A percentile compares a stretch with the other conserved stretches of the same genome.
Evolutionary conservation across 2,888 invertebrate genomes (phyloP).

Genomic region (Leucania comma): DNA sequence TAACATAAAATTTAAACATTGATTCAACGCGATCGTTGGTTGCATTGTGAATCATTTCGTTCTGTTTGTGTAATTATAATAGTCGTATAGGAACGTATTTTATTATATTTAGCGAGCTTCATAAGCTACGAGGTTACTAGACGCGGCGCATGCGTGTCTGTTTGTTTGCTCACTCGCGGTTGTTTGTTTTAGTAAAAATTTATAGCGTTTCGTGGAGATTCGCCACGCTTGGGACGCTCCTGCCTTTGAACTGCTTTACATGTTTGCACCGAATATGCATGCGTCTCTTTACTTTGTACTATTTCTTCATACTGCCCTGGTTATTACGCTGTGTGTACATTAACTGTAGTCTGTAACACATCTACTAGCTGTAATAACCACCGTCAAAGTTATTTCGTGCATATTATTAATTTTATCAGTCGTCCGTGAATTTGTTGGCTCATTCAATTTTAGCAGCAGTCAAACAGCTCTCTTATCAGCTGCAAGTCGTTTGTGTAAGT

Average conservation of each 20-base stretch:
- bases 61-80: conserved; percentile 57
- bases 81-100: conserved; percentile 47
- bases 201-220: conserved; percentile 81
- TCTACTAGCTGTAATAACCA: conserved; percentile 4
- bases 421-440: background rate
- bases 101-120: conserved; percentile 65
- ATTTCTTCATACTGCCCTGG: conserved; percentile 50
- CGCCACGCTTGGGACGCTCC: conserved; percentile 70
- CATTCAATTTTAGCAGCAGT: conserved; percentile 10
- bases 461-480: conserved; percentile 34
- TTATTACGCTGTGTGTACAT: conserved; percentile 35
- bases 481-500: conserved; percentile 29
- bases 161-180: conserved; percentile 79
- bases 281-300: conserved; percentile 69
- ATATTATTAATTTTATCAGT: conserved; percentile 18
- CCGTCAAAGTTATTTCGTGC: conserved; percentile 22
- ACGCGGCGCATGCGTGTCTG: conserved; percentile 74
- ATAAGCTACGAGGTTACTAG: conserved; percentile 62
- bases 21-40: conserved; percentile 30
- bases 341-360: conserved; percentile 6
- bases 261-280: conserved; percentile 69
- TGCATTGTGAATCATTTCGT: conserved; percentile 48
- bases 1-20: conserved; percentile 26
- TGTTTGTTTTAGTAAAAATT: conserved; percentile 87
- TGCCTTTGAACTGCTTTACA: conserved; percentile 79